These are phyloP conservation scores for Drosophila lacertosa DNA, from an alignment of 1,140 invertebrate genomes.

Conservation along the genomic window DNA sequence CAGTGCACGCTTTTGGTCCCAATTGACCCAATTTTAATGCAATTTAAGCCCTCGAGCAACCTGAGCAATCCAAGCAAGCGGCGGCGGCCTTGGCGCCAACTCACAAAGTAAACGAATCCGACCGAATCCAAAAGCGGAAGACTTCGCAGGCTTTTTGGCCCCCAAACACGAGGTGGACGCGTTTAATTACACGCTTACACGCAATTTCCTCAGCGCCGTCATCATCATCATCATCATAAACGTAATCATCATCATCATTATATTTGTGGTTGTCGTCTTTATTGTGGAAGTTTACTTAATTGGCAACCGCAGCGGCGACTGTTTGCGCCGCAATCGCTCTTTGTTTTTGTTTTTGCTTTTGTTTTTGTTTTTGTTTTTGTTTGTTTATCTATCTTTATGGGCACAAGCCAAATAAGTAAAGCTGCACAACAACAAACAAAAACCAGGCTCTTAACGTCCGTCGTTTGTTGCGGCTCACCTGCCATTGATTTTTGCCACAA, in stretches of 20 bases:
- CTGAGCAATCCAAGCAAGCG: slow-evolving; percentile 3
- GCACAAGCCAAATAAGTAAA: neutral
- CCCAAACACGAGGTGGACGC: slow-evolving; percentile 21
- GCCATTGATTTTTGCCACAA: slow-evolving; percentile 39
- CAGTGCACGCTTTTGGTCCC: slow-evolving; percentile 48
- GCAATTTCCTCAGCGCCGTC: slow-evolving; percentile 54
- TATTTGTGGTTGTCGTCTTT: slow-evolving; percentile 3
- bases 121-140: slow-evolving; percentile 11
- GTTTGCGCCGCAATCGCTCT: slow-evolving; percentile 16
- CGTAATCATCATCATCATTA: slow-evolving; percentile 1
- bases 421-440: neutral
- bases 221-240: slow-evolving; percentile 11
- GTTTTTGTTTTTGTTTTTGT: slow-evolving; percentile 31
- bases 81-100: slow-evolving; percentile 20
- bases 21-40: slow-evolving; percentile 71
- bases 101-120: slow-evolving; percentile 10
- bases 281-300: slow-evolving; percentile 53
- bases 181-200: slow-evolving; percentile 70
- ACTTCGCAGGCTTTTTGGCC: neutral
- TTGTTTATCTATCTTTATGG: slow-evolving; percentile 12
- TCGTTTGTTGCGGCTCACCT: slow-evolving; percentile 5
- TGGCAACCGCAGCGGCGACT: slow-evolving; percentile 25
- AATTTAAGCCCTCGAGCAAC: slow-evolving; percentile 41
- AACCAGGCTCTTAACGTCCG: neutral
- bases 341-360: slow-evolving; percentile 30